Evolutionary conservation across 2,113 vertebrate genomes (phyloP), one percentile per base, ranked within the genome.

Genomic region (Pipra filicauda): DNA sequence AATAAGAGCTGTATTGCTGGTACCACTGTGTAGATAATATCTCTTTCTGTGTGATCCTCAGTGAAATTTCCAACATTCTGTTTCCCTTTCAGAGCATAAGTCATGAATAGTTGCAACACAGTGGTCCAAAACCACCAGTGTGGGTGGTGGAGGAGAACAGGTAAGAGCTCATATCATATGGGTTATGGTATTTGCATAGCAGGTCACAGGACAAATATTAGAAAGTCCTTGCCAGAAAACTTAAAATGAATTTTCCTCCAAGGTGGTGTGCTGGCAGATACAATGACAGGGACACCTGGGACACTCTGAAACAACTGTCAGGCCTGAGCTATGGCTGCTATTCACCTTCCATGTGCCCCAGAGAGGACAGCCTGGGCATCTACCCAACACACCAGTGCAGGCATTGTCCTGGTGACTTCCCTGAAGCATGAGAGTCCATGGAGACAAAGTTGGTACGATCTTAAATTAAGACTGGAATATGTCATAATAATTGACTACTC

Each of bases 281-380:
- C 71, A 46, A 33, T 21, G 43, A 39, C 35, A 71, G 28, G 55
- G 57, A 61, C 23, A 48, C 18, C 23, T 24, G 19, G 18, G 11
- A 51, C 69, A 37, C 27, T 19, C 44, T 70, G 59, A 84, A 89
- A 58, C 57, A 31, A 19, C 52, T 83, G 9, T 33, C 48, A 88
- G 66, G 71, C 35, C 33, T 55, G 64, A 71, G 43, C 73, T 65
- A 11, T 0, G 33, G 33, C 57, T 75, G 30, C 51, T 84, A 37
- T 43, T 91, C 4, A 0, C 20, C 28, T 37, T 28, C 15, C 7
- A 4, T 1, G 4, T 41, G 11, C 22, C 28, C 13, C 31, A 51
- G 19, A 0, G 1, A 78, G 59, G 27, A 46, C 21, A 66, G 31
- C 37, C 48, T 58, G 70, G 41, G 39, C 55, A 82, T 52, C 31